Evolutionary conservation across 30 jellyfish, hydroid and myxozoan genomes (phyloP).

Genomic region (Aurelia aurita): DNA sequence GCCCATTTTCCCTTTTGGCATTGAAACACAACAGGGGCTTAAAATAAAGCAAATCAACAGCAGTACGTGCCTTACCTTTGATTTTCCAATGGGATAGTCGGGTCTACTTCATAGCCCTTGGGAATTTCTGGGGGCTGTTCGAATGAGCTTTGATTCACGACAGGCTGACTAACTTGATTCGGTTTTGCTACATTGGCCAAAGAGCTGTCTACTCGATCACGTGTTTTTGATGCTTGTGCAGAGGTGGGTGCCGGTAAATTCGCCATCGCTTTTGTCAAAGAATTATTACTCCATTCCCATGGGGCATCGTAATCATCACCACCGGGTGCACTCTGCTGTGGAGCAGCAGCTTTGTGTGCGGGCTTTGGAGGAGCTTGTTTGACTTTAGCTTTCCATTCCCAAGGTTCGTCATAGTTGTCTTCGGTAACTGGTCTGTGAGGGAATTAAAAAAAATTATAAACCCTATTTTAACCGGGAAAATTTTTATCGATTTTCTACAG

Average conservation of each 20-base stretch:
- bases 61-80: slow-evolving; percentile 76
- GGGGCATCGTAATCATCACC: slow-evolving; percentile 93
- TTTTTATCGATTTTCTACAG: too few species aligned
- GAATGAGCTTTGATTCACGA: slow-evolving; percentile 3
- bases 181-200: slow-evolving; percentile 22
- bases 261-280: slow-evolving; percentile 58
- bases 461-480: too few species aligned
- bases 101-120: slow-evolving; percentile 72
- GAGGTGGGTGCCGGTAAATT: slow-evolving; percentile 65
- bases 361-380: slow-evolving; percentile 49
- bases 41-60: background rate
- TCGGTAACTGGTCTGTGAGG: slow-evolving; percentile 11
- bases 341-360: background rate
- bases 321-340: slow-evolving; percentile 13
- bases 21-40: background rate
- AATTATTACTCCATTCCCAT: slow-evolving; percentile 87
- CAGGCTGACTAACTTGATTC: background rate
- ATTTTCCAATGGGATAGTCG: slow-evolving; percentile 87
- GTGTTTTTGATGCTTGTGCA: slow-evolving; percentile 46
- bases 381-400: slow-evolving; percentile 60
- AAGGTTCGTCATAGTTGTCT: slow-evolving; percentile 71
- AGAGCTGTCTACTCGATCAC: slow-evolving; percentile 55
- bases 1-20: too few species aligned
- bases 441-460: background rate
- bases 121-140: slow-evolving; percentile 27